Conservation (phyloP, 2,888 invertebrate genomes). For the Thera britannica region DNA sequence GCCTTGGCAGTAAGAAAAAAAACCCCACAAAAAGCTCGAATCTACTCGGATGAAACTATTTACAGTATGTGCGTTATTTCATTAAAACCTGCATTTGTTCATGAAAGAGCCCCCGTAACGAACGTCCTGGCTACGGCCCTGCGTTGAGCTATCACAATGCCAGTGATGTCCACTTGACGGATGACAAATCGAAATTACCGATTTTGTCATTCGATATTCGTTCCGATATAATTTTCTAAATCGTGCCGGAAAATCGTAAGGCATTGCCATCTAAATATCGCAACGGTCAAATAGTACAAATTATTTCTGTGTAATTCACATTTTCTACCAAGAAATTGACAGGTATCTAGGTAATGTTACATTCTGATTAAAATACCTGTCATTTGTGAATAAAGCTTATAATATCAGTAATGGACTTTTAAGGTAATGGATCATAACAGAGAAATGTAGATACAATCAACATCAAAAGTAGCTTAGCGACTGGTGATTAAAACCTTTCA, state of each 20-base stretch:
- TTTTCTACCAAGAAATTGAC: background rate
- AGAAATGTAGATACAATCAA: background rate
- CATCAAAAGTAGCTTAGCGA: background rate
- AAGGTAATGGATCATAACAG: slow-evolving; percentile 6
- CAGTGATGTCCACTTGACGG: slow-evolving; percentile 55
- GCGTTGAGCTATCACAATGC: slow-evolving; percentile 60
- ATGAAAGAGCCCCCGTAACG: background rate
- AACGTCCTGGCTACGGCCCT: background rate
- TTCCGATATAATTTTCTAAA: slow-evolving; percentile 75
- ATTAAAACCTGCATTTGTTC: background rate
- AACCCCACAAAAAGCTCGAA: no score
- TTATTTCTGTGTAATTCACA: slow-evolving; percentile 2
- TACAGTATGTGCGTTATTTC: no score
- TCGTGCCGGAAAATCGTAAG: slow-evolving; percentile 64
- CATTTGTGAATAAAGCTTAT: slow-evolving; percentile 20
- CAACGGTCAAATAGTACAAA: background rate
- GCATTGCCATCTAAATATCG: slow-evolving; percentile 28
- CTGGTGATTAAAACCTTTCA: background rate
- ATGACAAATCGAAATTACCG: slow-evolving; percentile 69
- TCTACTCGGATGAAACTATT: no score
- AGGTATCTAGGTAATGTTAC: slow-evolving; percentile 1
- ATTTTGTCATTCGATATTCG: slow-evolving; percentile 77
- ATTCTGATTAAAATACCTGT: slow-evolving; percentile 24
- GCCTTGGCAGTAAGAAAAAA: no score
- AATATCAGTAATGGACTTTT: slow-evolving; percentile 28